These are phyloP conservation scores for Rhombomys opimus DNA, from an alignment of 2,113 vertebrate species.

Conservation along the genomic window DNA sequence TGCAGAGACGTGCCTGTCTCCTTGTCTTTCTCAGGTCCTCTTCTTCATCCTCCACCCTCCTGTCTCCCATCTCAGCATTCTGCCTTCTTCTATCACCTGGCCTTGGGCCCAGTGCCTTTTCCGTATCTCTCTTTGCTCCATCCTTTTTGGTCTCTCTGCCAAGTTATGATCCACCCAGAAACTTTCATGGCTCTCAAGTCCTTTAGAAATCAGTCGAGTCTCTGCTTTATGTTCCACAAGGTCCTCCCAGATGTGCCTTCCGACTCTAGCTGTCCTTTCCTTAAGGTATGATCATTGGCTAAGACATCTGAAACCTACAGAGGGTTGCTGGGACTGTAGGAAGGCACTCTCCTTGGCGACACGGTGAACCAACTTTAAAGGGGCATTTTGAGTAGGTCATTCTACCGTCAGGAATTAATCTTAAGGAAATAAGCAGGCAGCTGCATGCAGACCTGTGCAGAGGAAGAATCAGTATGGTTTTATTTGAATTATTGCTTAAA, in stretches of 20 bases:
- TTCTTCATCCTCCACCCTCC: no score
- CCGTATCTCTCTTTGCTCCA: neutral
- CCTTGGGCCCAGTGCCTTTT: neutral
- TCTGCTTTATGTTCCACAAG: neutral
- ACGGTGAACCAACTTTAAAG: neutral
- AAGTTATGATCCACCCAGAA: neutral
- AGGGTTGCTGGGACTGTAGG: no score
- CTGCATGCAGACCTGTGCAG: neutral
- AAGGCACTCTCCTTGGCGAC: neutral
- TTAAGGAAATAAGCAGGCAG: slow-evolving; percentile 42
- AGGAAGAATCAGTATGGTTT: neutral
- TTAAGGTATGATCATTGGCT: accelerated
- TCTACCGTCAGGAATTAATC: slow-evolving; percentile 11
- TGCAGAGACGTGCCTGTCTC: accelerated
- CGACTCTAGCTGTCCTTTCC: neutral
- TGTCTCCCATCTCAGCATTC: no score
- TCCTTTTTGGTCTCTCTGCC: neutral
- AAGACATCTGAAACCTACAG: neutral
- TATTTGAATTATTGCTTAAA: neutral
- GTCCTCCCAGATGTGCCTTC: neutral
- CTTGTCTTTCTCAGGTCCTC: neutral
- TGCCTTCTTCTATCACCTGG: no score
- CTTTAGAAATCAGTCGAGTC: neutral
- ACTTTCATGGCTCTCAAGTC: neutral
- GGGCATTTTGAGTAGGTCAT: neutral